Conservation (phyloP, 2,113 vertebrate species). For the Asarcornis scutulata region DNA sequence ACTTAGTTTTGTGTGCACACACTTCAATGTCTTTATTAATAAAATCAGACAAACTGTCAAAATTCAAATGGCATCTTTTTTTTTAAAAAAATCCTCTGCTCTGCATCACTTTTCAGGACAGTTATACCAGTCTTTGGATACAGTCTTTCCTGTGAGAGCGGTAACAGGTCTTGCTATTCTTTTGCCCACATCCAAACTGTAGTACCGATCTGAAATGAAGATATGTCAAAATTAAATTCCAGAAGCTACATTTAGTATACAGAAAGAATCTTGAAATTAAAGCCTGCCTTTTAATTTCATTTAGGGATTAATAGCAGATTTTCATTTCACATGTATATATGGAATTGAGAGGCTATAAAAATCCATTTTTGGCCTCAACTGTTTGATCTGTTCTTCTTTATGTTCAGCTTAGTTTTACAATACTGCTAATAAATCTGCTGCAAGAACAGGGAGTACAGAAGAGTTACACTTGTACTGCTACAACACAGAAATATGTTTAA, state of each 20-base stretch:
- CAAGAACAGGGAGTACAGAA: not conserved
- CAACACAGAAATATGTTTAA: not conserved
- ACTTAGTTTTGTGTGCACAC: slow-evolving; percentile 76
- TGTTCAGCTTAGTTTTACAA: not conserved
- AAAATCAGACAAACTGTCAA: slow-evolving; percentile 80
- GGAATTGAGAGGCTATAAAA: not conserved
- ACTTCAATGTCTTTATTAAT: slow-evolving; percentile 86
- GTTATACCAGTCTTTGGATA: slow-evolving; percentile 86
- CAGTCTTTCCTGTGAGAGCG: slow-evolving; percentile 76
- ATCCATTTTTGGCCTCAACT: not conserved
- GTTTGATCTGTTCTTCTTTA: not conserved
- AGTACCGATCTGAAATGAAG: slow-evolving; percentile 84
- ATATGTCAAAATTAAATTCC: not conserved
- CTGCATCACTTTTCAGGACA: slow-evolving; percentile 77
- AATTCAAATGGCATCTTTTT: slow-evolving; percentile 20
- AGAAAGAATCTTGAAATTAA: not conserved
- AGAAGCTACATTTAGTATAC: not conserved
- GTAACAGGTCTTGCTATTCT: slow-evolving; percentile 79
- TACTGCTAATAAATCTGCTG: not conserved
- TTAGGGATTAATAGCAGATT: not conserved
- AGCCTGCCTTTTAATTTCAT: not conserved
- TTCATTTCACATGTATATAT: not conserved
- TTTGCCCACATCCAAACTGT: slow-evolving; percentile 82
- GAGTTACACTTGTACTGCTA: not conserved
- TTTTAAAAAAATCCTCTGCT: not conserved